Evolutionary conservation across 2,888 invertebrate species (phyloP), one percentile per base, ranked within the genome.

Genomic region (Hemistola chrysoprasaria): DNA sequence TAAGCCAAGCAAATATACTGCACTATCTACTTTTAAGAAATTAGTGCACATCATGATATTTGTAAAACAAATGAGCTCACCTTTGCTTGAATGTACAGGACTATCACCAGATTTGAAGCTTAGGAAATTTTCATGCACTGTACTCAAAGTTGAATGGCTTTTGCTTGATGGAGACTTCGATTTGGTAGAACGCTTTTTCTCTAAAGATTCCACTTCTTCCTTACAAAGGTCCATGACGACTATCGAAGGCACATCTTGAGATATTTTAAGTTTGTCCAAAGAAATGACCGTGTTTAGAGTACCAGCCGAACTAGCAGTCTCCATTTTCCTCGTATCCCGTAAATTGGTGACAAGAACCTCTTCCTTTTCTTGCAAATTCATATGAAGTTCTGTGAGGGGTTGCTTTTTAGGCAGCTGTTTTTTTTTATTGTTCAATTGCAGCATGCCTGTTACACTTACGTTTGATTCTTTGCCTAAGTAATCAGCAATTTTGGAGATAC

Each of bases 401-500:
- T 71, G 68, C 28, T 83, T 84, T 28, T 62, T 72, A 11, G 50
- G 59, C 1, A 46, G 22, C 8, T 52, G 57, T 40, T 72, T 69
- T 27, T 67, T 71, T 30, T 65, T 53, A 30, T 76, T 72, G 40
- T 74, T 75, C 1, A 74, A 51, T 47, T 76, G 64, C 6, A 87
- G 48, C 47, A 86, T 77, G n/a, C 73, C 83, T 16, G 81, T 62
- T 8, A 85, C 63, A 45, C 78, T 81, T 0, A 84, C 59, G 32
- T 79, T 73, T 3, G 86, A 85, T 53, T 83, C 78, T 49, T 78
- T 82, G 1, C 77, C 86, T 84, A 88, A 63, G 59, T 74, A 81
- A 52, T 83, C 84, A 22, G 80, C 81, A 56, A 88, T 87, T 52
- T 75, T 82, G 0, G 87, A 86, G 46, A 86, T 68, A 46, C 84